Evolutionary conservation across 2,113 vertebrate species (phyloP), one percentile per base, ranked within the genome.

Genomic region (Mionectes macconnelli): DNA sequence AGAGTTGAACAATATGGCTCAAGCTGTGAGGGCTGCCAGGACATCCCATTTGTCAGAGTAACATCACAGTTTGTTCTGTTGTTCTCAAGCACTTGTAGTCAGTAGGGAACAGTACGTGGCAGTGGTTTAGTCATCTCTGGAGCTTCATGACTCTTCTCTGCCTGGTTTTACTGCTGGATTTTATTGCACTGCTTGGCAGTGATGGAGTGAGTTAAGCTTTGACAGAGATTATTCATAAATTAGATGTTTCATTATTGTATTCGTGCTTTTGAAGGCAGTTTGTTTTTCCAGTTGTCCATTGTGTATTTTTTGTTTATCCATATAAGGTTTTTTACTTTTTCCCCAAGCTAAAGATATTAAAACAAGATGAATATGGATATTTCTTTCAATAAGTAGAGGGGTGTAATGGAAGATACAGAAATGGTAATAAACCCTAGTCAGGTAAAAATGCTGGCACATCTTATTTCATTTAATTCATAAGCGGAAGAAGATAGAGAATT

Each of bases 381-480:
- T 92, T 90, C 37, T 72, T 93, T 68, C 67, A 90, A 63, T 75
- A 87, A 87, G 31, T 66, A 55, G 37, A 68, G 20, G 25, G 45
- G 28, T 81, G 4, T 94, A 57, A 64, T 87, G 62, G 45, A 82
- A 87, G 84, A 60, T 83, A 35, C 23, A 89, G 52, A 86, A 86
- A 75, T 45, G 27, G 7, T 84, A 88, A 89, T 96, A 92, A 96
- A 96, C 21, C 52, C 68, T 78, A 82, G 79, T 94, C 76, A 92
- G 73, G 62, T 93, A 77, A 93, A 96, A 97, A 92, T 57, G 76
- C 90, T 93, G 90, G 47, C 90, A 89, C 23, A 83, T 90, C 85
- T 95, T 91, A 72, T 81, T 94, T 94, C 13, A 63, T 88, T 89
- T 92, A 72, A 95, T 94, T 89, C 69, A 4, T 94, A 95, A 93